Conservation (phyloP, 2,888 invertebrate species). For the Brenthis ino region DNA sequence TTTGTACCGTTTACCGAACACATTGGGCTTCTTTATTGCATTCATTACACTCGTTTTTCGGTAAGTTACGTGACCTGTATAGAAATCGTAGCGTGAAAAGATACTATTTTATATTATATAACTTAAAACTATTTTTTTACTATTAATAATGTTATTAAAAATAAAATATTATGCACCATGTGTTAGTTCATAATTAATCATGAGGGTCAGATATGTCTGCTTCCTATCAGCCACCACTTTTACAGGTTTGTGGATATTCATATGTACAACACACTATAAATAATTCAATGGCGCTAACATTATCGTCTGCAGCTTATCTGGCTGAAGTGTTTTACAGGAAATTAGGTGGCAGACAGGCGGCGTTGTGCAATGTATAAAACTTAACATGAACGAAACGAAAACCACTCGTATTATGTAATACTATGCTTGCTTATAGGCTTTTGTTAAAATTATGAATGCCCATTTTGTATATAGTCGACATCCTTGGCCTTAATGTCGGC, state of each 20-base stretch:
- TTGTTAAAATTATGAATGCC: conserved; percentile 71
- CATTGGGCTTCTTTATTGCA: conserved; percentile 66
- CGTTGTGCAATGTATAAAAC: conserved; percentile 29
- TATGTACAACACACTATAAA: conserved; percentile 46
- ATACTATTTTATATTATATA: neutral
- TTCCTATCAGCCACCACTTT: conserved; percentile 40
- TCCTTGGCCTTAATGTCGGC: conserved; percentile 73
- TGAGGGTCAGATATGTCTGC: conserved; percentile 38
- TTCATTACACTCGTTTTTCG: conserved; percentile 69
- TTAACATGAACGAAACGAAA: conserved; percentile 30
- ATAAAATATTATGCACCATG: neutral
- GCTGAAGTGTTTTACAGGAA: conserved; percentile 33
- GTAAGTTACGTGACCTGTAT: conserved; percentile 46
- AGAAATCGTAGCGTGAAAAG: conserved; percentile 32
- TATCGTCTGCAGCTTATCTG: conserved; percentile 37
- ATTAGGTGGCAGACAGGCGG: conserved; percentile 27
- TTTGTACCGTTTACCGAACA: conserved; percentile 75
- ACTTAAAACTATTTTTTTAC: neutral
- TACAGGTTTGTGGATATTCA: conserved; percentile 44
- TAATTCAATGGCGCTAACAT: conserved; percentile 38
- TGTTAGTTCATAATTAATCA: neutral
- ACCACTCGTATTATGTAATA: conserved; percentile 62
- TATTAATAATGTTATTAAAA: neutral
- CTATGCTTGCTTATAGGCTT: conserved; percentile 62
- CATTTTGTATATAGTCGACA: conserved; percentile 63